These are phyloP conservation scores for Rhinogobio ventralis DNA, from an alignment of 2,797 vertebrate genomes.

Conservation along the genomic window DNA sequence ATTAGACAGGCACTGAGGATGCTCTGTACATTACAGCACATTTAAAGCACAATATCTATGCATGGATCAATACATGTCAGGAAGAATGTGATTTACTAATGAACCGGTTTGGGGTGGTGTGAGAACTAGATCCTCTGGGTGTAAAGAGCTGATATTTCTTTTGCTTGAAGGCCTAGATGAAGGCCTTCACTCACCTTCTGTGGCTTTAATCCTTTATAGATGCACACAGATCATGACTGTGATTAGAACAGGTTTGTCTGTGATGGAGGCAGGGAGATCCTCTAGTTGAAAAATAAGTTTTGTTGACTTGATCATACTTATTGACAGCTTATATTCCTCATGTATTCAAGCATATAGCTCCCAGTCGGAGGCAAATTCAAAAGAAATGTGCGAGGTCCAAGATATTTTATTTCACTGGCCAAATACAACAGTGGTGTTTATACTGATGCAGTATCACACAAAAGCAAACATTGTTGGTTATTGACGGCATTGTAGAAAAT, in stretches of 20 bases:
- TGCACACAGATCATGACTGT: background rate
- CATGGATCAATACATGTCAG: slow-evolving; percentile 40
- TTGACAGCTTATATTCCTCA: background rate
- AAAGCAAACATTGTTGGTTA: background rate
- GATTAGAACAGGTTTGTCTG: background rate
- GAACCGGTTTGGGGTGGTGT: slow-evolving; percentile 15
- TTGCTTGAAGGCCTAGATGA: slow-evolving; percentile 9
- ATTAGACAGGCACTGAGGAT: slow-evolving; percentile 19
- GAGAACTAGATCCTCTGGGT: slow-evolving; percentile 23
- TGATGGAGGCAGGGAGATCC: background rate
- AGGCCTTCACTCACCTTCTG: slow-evolving; percentile 38
- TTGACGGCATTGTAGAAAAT: background rate
- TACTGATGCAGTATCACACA: background rate
- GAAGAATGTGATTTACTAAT: slow-evolving; percentile 38
- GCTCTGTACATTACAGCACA: slow-evolving; percentile 24
- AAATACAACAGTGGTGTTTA: background rate
- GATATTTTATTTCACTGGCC: background rate
- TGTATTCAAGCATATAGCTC: background rate
- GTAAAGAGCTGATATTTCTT: slow-evolving; percentile 5
- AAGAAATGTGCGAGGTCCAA: background rate
- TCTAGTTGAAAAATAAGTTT: background rate
- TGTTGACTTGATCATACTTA: background rate
- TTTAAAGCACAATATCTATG: slow-evolving; percentile 45
- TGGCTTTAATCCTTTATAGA: slow-evolving; percentile 50
- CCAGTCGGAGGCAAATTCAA: background rate